phyloP scores from a whole-genome alignment of 64 coral and sea anemone genomes.

The Orbicella faveolata region DNA sequence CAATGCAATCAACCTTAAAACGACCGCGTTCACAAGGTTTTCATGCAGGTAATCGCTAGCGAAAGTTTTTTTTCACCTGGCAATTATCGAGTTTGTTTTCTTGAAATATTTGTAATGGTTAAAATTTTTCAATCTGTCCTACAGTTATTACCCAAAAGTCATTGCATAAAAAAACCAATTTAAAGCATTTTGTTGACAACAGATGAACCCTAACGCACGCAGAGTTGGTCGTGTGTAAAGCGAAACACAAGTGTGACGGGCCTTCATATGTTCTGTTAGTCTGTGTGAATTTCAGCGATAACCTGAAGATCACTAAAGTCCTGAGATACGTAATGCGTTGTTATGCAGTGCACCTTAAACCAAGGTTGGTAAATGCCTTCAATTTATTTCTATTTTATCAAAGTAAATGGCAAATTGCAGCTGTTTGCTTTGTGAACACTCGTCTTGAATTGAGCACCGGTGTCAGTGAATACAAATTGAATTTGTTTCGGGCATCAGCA shows the following conservation, averaged over 20 bases:
- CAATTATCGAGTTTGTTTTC: constrained; percentile 16
- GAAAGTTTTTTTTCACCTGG: not conserved
- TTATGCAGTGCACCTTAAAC: constrained; percentile 44
- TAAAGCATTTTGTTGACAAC: constrained; percentile 3
- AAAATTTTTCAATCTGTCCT: not conserved
- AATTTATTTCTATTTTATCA: not conserved
- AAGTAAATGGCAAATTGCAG: not conserved
- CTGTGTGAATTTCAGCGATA: constrained; percentile 35
- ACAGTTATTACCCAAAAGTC: constrained; percentile 39
- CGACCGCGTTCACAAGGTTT: too few relatives aligned
- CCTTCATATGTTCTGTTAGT: constrained; percentile 5
- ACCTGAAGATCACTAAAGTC: not conserved
- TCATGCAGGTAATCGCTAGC: not conserved
- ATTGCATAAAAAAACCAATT: constrained; percentile 19
- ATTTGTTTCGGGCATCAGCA: not conserved
- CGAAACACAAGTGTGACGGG: not conserved
- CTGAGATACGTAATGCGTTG: not conserved
- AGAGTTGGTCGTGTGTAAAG: not conserved
- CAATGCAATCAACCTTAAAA: too few relatives aligned
- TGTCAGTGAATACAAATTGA: not conserved
- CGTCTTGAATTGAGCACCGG: not conserved
- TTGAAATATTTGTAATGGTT: constrained; percentile 9
- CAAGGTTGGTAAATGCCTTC: constrained; percentile 22
- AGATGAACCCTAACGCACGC: not conserved
- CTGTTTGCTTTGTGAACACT: not conserved